Percentiles rank a stretch among this genome's conserved stretches.
phyloP scores from a whole-genome alignment of 2,888 invertebrate species.

The Coenonympha arcania region DNA sequence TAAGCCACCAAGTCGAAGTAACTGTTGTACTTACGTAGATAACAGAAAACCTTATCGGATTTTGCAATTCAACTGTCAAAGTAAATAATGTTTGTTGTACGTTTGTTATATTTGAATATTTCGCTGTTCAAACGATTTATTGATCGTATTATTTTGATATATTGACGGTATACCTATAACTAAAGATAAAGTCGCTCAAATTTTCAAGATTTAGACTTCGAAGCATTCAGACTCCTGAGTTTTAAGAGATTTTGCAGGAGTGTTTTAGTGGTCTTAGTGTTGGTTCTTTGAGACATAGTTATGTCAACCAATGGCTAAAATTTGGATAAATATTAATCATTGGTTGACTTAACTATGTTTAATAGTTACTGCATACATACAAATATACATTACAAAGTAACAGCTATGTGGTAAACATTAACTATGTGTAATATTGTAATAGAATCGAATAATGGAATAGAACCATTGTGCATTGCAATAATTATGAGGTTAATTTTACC shows the following conservation, averaged over 20 bases:
- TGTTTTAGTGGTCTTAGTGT: too few species aligned
- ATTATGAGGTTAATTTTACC: not conserved
- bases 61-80: conserved; percentile 25
- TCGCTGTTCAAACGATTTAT: conserved; percentile 14
- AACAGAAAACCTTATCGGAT: conserved; percentile 23
- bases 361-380: too few species aligned
- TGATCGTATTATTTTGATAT: conserved; percentile 10
- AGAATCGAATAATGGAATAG: not conserved
- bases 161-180: not conserved
- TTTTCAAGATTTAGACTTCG: not conserved
- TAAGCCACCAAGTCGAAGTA: conserved; percentile 20
- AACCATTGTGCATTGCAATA: not conserved
- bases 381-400: too few species aligned
- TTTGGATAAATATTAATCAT: too few species aligned
- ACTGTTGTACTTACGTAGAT: conserved; percentile 25
- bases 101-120: conserved; percentile 22
- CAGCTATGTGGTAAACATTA: too few species aligned
- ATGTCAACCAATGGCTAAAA: too few species aligned
- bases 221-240: not conserved
- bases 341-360: too few species aligned
- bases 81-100: conserved; percentile 25
- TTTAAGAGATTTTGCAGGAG: too few species aligned
- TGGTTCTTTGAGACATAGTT: too few species aligned
- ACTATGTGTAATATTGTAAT: too few species aligned
- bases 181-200: not conserved